Evolutionary conservation across 2,888 invertebrate species (phyloP), one percentile per base, ranked within the genome.

Genomic region (Marasmarcha lunaedactyla): DNA sequence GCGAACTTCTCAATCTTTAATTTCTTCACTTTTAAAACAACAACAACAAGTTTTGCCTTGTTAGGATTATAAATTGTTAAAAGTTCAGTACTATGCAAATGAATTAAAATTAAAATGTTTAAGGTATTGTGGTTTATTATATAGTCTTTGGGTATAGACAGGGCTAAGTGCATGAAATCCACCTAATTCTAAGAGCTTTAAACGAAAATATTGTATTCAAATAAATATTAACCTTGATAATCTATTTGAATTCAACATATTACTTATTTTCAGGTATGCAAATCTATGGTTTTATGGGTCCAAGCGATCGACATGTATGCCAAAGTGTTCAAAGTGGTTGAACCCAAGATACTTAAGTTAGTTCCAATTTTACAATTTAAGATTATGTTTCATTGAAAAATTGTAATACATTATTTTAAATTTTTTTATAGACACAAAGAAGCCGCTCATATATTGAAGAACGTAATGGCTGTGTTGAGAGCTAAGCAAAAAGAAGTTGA

Each of bases 261-360:
- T n/a, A n/a, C 7, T 7, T 20, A 20, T 5, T 20, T 20, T 20
- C 20, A 93, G 87, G 95, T 95, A 1, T 95, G 95, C 58, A 91
- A 90, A 51, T 95, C 95, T 6, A 89, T 97, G 77, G 95, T 95
- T 51, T 87, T 95, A 66, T 97, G 97, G 97, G 95, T 96, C 5
- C 87, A 91, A 59, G 96, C 97, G 0, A 91, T 97, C 48, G 94
- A 95, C 54, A 89, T 90, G 60, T 97, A 96, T 61, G 90, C 95
- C 0, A 92, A 92, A 71, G 91, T 95, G 1, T 94, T 90, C 68
- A 87, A 89, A 62, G 88, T 94, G 5, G 95, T 97, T 1, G 94
- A 95, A 59, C 96, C 96, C 0, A 97, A 97, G 71, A 88, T 93
- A 40, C 83, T 89, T 46, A 89, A 87, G 92, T 92, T 69, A 83